A percentile compares a stretch with the other conserved stretches of the same genome.
Evolutionary conservation across 2,797 vertebrate genomes (phyloP).

Genomic region (Chrosomus eos): DNA sequence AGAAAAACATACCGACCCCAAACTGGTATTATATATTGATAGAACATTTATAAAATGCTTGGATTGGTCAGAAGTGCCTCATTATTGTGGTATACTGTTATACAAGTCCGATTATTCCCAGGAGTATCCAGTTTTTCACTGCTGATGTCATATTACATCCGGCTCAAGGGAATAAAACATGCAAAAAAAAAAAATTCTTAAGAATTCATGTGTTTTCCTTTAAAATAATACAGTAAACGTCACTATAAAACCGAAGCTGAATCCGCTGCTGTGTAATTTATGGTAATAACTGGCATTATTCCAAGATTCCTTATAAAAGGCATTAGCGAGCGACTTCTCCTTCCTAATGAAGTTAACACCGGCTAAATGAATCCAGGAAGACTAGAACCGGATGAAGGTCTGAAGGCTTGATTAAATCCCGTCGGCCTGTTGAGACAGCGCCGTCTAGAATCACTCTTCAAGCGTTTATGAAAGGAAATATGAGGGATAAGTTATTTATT

Average conservation of each 20-base stretch:
- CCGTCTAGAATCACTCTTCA: background rate
- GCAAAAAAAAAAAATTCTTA: background rate
- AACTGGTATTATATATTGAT: background rate
- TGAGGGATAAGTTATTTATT: background rate
- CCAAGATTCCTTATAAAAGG: constrained; percentile 11
- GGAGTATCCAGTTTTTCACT: background rate
- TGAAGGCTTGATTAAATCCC: background rate
- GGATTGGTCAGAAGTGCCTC: background rate
- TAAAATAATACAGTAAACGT: no score
- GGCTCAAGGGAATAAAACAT: background rate
- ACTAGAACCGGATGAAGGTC: background rate
- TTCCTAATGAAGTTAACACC: constrained; percentile 24
- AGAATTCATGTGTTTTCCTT: background rate
- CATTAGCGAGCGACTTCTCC: constrained; percentile 28
- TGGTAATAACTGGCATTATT: background rate
- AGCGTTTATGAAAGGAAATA: background rate
- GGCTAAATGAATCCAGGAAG: constrained; percentile 41
- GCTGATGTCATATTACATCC: background rate
- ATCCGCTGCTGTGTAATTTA: background rate
- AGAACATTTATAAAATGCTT: background rate
- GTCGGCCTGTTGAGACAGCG: background rate
- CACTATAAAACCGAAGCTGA: background rate
- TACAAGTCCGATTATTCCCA: background rate
- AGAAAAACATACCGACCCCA: no score
- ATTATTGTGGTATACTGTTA: background rate